These are phyloP conservation scores for Rhabdomys dilectus DNA, from an alignment of 2,113 vertebrate species.

Conservation along the genomic window DNA sequence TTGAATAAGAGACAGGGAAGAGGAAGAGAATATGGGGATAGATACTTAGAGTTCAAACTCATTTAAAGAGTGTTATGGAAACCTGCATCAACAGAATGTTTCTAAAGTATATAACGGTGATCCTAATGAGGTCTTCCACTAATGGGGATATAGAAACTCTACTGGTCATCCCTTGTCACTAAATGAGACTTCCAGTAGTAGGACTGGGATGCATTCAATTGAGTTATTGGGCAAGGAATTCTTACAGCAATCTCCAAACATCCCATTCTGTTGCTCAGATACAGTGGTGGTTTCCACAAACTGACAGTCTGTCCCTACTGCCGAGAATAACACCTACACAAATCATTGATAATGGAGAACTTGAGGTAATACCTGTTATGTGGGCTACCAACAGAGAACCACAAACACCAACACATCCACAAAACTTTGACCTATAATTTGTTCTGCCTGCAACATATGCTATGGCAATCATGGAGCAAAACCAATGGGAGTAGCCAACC, in stretches of 20 bases:
- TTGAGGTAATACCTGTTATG: background rate
- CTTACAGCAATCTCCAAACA: background rate
- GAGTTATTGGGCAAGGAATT: background rate
- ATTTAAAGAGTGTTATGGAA: background rate
- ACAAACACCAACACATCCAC: background rate
- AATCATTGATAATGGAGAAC: background rate
- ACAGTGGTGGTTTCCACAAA: background rate
- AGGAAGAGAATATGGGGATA: background rate
- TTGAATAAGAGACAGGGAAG: background rate
- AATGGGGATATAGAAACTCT: background rate
- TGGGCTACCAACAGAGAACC: background rate
- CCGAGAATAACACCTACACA: background rate
- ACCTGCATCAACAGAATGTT: background rate
- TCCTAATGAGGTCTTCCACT: background rate
- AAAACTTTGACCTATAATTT: background rate
- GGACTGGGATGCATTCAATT: too few species aligned
- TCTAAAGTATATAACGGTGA: background rate
- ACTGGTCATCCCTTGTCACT: background rate
- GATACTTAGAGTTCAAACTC: background rate
- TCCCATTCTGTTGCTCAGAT: background rate
- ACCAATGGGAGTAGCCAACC: background rate
- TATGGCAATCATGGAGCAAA: background rate
- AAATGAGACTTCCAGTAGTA: background rate
- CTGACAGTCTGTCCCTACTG: background rate
- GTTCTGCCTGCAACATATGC: background rate